These are phyloP conservation scores for Chaetophractus vellerosus DNA, from an alignment of 2,797 vertebrate genomes.

Conservation along the genomic window DNA sequence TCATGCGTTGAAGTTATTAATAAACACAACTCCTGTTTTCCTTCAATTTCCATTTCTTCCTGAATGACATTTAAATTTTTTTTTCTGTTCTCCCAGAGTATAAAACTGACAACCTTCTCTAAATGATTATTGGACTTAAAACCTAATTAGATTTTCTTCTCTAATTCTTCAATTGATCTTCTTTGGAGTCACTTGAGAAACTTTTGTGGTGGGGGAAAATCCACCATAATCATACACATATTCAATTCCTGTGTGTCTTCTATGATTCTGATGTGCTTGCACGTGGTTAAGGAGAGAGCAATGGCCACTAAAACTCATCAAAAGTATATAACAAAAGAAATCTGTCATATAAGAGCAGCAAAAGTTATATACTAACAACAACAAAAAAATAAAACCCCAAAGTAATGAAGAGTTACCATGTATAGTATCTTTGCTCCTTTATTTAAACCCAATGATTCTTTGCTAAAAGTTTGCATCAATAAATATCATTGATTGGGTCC, in stretches of 20 bases:
- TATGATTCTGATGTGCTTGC: not conserved
- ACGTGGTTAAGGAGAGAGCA: not conserved
- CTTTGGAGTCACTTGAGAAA: not conserved
- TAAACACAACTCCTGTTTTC: not conserved
- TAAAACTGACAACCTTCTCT: not conserved
- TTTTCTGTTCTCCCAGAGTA: not conserved
- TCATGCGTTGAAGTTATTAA: not conserved
- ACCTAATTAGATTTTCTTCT: constrained; percentile 9
- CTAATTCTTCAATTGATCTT: not conserved
- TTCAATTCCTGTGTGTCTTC: not conserved
- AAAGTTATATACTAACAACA: not conserved
- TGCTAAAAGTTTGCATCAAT: not conserved
- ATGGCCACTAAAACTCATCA: not conserved
- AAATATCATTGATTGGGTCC: not conserved
- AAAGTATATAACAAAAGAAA: not conserved
- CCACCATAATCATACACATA: not conserved
- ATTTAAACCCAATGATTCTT: not conserved
- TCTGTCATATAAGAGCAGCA: not conserved
- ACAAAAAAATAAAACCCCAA: not conserved
- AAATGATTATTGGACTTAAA: not conserved
- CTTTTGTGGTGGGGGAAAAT: not conserved
- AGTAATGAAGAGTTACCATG: not conserved
- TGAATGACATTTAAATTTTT: not conserved
- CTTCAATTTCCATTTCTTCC: constrained; percentile 7
- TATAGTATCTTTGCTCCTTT: not conserved